A percentile compares a stretch with the other conserved stretches of the same genome.
phyloP scores from a whole-genome alignment of 2,797 vertebrate species.

The Adrianichthys oophorus region DNA sequence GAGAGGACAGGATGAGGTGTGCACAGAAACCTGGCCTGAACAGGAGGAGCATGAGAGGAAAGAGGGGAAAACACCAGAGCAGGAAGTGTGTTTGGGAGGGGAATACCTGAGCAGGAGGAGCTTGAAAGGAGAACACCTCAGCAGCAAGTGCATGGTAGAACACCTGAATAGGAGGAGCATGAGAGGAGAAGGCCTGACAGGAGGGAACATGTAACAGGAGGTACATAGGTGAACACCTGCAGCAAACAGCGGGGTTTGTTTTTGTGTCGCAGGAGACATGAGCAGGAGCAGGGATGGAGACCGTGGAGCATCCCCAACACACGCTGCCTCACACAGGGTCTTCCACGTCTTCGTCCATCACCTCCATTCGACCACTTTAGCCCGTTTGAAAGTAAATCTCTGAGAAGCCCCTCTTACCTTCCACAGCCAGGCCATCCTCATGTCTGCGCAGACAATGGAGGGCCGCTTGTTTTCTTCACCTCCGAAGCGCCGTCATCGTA shows the following conservation, averaged over 20 bases:
- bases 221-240: not conserved
- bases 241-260: not conserved
- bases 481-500: slow-evolving; percentile 38
- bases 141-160: too few species aligned
- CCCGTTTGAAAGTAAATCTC: slow-evolving; percentile 25
- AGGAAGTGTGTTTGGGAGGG: too few species aligned
- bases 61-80: too few species aligned
- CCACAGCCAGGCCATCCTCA: slow-evolving; percentile 94
- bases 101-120: too few species aligned
- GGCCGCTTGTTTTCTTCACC: slow-evolving; percentile 54
- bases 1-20: too few species aligned
- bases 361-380: not conserved
- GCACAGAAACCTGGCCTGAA: too few species aligned
- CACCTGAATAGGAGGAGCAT: too few species aligned
- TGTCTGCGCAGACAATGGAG: slow-evolving; percentile 69
- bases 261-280: not conserved
- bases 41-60: too few species aligned
- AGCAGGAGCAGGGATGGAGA: slow-evolving; percentile 26
- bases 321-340: slow-evolving; percentile 23
- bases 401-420: slow-evolving; percentile 84
- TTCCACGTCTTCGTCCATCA: not conserved
- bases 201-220: too few species aligned
- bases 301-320: slow-evolving; percentile 36
- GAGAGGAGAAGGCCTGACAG: too few species aligned
- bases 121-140: too few species aligned